phyloP scores from a whole-genome alignment of 2,888 invertebrate genomes.

The Diaprepes abbreviatus region DNA sequence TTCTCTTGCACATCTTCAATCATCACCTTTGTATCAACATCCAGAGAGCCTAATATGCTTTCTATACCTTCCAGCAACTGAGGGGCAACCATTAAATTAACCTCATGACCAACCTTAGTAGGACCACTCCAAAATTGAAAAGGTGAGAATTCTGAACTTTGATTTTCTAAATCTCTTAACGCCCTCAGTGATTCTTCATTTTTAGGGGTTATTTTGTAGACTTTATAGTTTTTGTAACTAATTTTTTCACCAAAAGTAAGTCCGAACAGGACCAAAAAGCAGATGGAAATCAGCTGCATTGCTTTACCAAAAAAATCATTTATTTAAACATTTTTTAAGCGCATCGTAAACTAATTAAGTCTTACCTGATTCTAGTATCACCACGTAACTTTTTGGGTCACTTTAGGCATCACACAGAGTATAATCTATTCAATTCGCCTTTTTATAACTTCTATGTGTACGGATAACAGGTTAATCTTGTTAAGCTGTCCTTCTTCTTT shows the following conservation, averaged over 20 bases:
- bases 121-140: slow-evolving; percentile 52
- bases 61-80: slow-evolving; percentile 67
- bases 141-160: slow-evolving; percentile 49
- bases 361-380: too few relatives aligned
- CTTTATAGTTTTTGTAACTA: slow-evolving; percentile 58
- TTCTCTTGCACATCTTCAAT: slow-evolving; percentile 74
- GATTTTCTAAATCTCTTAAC: slow-evolving; percentile 62
- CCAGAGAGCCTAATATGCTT: slow-evolving; percentile 63
- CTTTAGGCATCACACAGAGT: too few relatives aligned
- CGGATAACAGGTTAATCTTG: too few relatives aligned
- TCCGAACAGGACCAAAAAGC: not conserved
- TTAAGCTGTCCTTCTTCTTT: too few relatives aligned
- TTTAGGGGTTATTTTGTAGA: slow-evolving; percentile 58
- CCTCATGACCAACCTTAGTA: slow-evolving; percentile 57
- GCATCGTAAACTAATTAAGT: too few relatives aligned
- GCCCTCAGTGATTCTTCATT: slow-evolving; percentile 62
- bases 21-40: slow-evolving; percentile 66
- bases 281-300: slow-evolving; percentile 4
- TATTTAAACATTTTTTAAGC: too few relatives aligned
- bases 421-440: too few relatives aligned
- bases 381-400: too few relatives aligned
- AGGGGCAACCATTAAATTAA: slow-evolving; percentile 75
- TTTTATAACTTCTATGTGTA: too few relatives aligned
- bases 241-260: slow-evolving; percentile 34
- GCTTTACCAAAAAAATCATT: too few relatives aligned